Evolutionary conservation across 2,797 vertebrate genomes (phyloP).

Genomic region (Rhinophrynus dorsalis): DNA sequence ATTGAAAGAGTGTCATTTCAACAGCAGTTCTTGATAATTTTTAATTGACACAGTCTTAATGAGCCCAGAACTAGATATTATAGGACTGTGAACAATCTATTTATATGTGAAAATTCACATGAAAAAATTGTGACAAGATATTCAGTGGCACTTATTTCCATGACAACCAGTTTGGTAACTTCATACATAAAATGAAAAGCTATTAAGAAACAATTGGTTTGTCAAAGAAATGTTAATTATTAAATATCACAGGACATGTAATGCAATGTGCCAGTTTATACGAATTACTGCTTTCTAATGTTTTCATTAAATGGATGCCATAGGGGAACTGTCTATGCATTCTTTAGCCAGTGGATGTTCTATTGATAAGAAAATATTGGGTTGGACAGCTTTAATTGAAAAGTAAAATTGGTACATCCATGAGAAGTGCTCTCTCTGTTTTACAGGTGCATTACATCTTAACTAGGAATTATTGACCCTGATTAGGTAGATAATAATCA

Average conservation of each 20-base stretch:
- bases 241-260: conserved; percentile 33
- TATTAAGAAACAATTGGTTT: conserved; percentile 45
- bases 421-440: too few relatives aligned
- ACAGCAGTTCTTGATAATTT: conserved; percentile 9
- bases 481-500: too few relatives aligned
- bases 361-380: conserved; percentile 2
- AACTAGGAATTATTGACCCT: too few relatives aligned
- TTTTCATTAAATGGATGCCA: conserved; percentile 28
- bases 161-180: conserved; percentile 27
- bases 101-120: conserved; percentile 31
- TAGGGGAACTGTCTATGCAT: conserved; percentile 16
- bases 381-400: neutral
- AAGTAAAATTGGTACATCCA: neutral
- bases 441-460: too few relatives aligned
- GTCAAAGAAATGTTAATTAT: conserved; percentile 42
- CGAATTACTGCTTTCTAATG: conserved; percentile 40
- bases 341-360: neutral
- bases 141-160: conserved; percentile 20
- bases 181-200: conserved; percentile 28
- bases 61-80: conserved; percentile 25
- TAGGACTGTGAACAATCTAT: conserved; percentile 10
- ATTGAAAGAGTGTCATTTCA: conserved; percentile 24
- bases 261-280: conserved; percentile 39
- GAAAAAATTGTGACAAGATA: conserved; percentile 10
- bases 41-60: conserved; percentile 32